phyloP scores from a whole-genome alignment of 2,888 invertebrate genomes.

The Tenthredo scrophulariae region DNA sequence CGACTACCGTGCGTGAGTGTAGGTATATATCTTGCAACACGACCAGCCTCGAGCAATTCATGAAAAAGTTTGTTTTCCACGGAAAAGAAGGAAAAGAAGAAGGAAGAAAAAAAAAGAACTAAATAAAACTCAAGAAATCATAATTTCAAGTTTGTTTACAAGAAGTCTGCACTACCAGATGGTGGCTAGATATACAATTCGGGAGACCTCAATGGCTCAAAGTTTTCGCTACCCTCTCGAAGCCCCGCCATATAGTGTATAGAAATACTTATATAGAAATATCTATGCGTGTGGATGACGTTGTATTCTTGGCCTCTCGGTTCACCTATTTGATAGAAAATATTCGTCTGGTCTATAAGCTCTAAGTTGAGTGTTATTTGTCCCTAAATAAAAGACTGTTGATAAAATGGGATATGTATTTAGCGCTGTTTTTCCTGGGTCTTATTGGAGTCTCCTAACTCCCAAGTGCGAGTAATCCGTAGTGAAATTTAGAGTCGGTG shows the following conservation, averaged over 20 bases:
- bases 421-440: neutral
- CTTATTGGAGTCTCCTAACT: neutral
- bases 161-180: slow-evolving; percentile 43
- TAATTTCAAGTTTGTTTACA: slow-evolving; percentile 47
- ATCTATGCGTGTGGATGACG: neutral
- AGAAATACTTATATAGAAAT: neutral
- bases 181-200: slow-evolving; percentile 32
- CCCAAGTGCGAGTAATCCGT: neutral
- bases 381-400: neutral
- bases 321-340: neutral
- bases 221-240: slow-evolving; percentile 24
- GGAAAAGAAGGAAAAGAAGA: neutral
- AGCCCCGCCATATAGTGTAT: neutral
- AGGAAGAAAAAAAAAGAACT: neutral
- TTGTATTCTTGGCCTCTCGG: neutral
- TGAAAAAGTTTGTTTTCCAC: slow-evolving; percentile 40
- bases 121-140: slow-evolving; percentile 40
- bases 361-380: neutral
- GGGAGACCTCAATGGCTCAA: slow-evolving; percentile 38
- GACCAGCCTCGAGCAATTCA: slow-evolving; percentile 1
- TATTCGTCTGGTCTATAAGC: neutral
- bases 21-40: neutral
- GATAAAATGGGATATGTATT: neutral
- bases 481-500: neutral
- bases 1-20: neutral